Percentiles rank a stretch among this genome's conserved stretches.
Conservation (phyloP, 2,797 vertebrate genomes). For the Glyptemys insculpta region DNA sequence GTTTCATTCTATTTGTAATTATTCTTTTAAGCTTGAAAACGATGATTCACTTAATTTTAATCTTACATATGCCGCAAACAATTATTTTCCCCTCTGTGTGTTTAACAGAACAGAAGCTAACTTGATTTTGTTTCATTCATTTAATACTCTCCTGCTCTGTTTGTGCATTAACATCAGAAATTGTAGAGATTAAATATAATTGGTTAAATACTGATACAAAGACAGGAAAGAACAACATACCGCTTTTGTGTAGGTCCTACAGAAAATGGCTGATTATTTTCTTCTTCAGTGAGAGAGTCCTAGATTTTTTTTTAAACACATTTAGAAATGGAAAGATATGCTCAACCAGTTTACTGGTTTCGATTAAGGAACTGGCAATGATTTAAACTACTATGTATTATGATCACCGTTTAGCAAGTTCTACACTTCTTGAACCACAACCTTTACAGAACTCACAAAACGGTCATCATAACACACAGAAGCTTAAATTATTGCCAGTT, state of each 20-base stretch:
- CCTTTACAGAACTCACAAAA: background rate
- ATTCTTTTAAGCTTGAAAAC: background rate
- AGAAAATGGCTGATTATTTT: accelerated
- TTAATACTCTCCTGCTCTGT: background rate
- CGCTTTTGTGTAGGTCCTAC: accelerated
- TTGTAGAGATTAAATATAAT: background rate
- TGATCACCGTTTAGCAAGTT: background rate
- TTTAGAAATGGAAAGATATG: background rate
- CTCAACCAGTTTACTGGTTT: background rate
- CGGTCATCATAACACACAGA: background rate
- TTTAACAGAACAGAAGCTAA: background rate
- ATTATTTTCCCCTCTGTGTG: background rate
- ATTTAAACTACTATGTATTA: background rate
- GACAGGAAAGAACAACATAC: background rate
- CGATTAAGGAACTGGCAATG: background rate
- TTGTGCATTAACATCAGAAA: background rate
- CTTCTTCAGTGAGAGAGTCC: background rate
- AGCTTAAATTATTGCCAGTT: background rate
- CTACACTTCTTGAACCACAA: background rate
- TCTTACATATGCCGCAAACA: background rate
- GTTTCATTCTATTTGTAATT: background rate
- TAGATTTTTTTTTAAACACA: background rate
- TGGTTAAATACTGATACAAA: background rate
- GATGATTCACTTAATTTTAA: background rate
- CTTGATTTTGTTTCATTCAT: background rate